A percentile compares a stretch with the other conserved stretches of the same genome.
phyloP scores from a whole-genome alignment of 2,113 vertebrate genomes.

The Triplophysa dalaica region DNA sequence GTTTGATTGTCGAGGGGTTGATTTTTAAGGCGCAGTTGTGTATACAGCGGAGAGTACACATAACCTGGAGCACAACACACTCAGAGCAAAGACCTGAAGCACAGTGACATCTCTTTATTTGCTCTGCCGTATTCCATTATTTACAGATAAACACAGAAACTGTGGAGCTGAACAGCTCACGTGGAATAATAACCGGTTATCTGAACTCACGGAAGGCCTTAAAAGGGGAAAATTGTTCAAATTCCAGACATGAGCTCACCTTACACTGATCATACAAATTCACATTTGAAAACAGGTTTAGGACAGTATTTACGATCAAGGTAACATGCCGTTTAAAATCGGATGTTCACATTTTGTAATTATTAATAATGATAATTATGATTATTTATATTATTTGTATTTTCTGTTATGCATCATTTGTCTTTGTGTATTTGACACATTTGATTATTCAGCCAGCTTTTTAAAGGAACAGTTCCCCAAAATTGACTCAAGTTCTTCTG shows the following conservation, averaged over 20 bases:
- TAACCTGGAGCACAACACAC: slow-evolving; percentile 35
- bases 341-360: too few relatives aligned
- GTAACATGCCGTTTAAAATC: too few relatives aligned
- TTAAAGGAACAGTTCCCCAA: too few relatives aligned
- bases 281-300: too few relatives aligned
- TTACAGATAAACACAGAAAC: neutral
- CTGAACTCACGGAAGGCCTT: neutral
- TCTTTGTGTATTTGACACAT: too few relatives aligned
- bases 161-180: neutral
- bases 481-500: too few relatives aligned
- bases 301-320: too few relatives aligned
- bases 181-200: neutral
- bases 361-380: too few relatives aligned
- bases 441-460: too few relatives aligned
- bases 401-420: too few relatives aligned
- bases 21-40: neutral
- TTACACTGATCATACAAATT: neutral
- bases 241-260: too few relatives aligned
- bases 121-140: neutral
- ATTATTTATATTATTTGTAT: too few relatives aligned
- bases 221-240: neutral
- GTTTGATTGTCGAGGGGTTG: neutral
- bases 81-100: slow-evolving; percentile 7
- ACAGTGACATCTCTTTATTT: neutral
- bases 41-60: neutral